A percentile compares a stretch with the other conserved stretches of the same genome.
Evolutionary conservation across 2,113 vertebrate species (phyloP).

Genomic region (Callionymus lyra): DNA sequence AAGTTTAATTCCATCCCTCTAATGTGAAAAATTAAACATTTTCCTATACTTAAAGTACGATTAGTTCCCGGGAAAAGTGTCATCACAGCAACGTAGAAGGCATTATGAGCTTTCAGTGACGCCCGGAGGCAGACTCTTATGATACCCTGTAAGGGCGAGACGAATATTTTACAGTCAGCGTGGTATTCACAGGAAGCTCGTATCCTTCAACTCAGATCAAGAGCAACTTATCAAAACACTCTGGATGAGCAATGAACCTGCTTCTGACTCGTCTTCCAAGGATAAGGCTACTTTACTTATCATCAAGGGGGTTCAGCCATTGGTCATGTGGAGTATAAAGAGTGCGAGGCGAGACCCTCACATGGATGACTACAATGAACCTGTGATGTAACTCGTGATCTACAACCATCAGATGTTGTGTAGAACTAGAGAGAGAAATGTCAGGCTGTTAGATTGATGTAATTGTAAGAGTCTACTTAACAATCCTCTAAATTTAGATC

Average conservation of each 20-base stretch:
- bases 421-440: slow-evolving; percentile 43
- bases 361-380: neutral
- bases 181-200: slow-evolving; percentile 51
- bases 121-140: slow-evolving; percentile 44
- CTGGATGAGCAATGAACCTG: slow-evolving; percentile 34
- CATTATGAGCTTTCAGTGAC: slow-evolving; percentile 55
- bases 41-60: slow-evolving; percentile 44
- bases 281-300: slow-evolving; percentile 14
- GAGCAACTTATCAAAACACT: slow-evolving; percentile 48
- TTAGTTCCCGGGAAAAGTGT: slow-evolving; percentile 48
- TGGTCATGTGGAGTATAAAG: slow-evolving; percentile 20
- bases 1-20: too few relatives aligned
- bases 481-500: slow-evolving; percentile 66
- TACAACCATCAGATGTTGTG: slow-evolving; percentile 34
- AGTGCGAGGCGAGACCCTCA: neutral
- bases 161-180: slow-evolving; percentile 49
- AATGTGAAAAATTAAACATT: neutral
- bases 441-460: slow-evolving; percentile 52
- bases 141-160: slow-evolving; percentile 40
- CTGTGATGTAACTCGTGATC: slow-evolving; percentile 37
- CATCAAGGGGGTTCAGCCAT: slow-evolving; percentile 14
- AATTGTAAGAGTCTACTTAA: slow-evolving; percentile 63
- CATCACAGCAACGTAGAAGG: slow-evolving; percentile 29
- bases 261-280: slow-evolving; percentile 26
- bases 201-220: slow-evolving; percentile 38